Percentiles rank a stretch among this genome's conserved stretches.
Evolutionary conservation across 35 echinoderm and acorn worm species (phyloP).

Genomic region (Lytechinus variegatus): DNA sequence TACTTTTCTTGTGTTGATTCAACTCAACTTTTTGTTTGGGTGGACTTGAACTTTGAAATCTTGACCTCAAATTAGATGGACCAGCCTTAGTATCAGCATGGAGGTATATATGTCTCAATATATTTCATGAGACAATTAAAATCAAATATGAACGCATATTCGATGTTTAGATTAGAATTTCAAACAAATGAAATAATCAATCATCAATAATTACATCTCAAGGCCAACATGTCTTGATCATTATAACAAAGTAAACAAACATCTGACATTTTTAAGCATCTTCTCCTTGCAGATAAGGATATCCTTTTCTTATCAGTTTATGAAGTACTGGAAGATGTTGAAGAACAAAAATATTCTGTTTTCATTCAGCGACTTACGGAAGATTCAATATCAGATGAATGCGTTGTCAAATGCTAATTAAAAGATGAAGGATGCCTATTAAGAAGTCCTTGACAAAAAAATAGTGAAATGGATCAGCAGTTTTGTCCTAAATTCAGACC

Average conservation of each 20-base stretch:
- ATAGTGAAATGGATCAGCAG: too few species aligned
- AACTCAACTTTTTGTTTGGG: too few species aligned
- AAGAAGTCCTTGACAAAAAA: too few species aligned
- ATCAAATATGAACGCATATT: background rate
- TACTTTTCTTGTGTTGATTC: too few species aligned
- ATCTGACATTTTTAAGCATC: background rate
- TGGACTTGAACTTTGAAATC: too few species aligned
- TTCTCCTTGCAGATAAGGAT: background rate
- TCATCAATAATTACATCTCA: background rate
- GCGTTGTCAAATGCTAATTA: too few species aligned
- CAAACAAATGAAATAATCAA: background rate
- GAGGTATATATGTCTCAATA: too few species aligned
- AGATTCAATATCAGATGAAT: too few species aligned
- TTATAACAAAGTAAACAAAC: background rate
- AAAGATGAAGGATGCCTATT: too few species aligned
- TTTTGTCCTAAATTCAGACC: too few species aligned
- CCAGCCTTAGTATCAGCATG: background rate
- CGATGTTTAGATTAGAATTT: background rate
- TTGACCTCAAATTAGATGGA: background rate
- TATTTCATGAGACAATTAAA: background rate
- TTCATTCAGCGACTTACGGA: background rate
- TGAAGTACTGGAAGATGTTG: background rate
- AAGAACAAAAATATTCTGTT: background rate
- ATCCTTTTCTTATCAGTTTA: background rate
- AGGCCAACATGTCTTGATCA: background rate